These are phyloP conservation scores for Aphis craccivora DNA, from an alignment of 1,140 invertebrate genomes.

Conservation along the genomic window DNA sequence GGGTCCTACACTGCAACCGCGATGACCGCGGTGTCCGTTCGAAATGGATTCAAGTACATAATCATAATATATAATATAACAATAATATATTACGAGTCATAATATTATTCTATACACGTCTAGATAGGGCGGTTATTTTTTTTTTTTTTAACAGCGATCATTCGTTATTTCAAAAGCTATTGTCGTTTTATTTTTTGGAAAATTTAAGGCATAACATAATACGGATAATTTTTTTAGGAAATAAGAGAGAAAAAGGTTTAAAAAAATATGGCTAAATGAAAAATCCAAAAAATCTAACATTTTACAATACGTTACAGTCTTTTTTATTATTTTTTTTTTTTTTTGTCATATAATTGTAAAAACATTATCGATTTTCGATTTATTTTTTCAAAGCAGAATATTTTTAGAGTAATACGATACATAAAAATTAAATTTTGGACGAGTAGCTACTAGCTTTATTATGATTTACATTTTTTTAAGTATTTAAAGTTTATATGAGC, in stretches of 20 bases:
- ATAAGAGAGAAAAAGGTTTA: not conserved
- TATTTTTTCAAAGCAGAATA: too few relatives aligned
- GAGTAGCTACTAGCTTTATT: too few relatives aligned
- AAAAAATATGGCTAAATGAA: not conserved
- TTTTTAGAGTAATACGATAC: too few relatives aligned
- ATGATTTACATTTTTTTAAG: too few relatives aligned
- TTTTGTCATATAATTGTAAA: not conserved
- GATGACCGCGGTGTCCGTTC: not conserved
- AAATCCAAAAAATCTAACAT: too few relatives aligned
- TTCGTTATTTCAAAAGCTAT: not conserved
- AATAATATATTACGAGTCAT: not conserved
- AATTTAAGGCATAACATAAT: not conserved
- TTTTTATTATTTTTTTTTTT: too few relatives aligned
- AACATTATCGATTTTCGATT: not conserved
- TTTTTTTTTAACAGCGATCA: not conserved
- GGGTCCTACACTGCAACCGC: not conserved
- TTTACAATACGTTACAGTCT: not conserved
- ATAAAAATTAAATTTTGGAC: too few relatives aligned
- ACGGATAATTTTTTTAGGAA: not conserved
- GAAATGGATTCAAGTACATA: conserved; percentile 23
- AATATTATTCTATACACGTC: not conserved
- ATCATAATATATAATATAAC: not conserved
- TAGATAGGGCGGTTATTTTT: too few relatives aligned
- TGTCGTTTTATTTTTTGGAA: not conserved
- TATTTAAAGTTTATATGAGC: too few relatives aligned